Conservation (phyloP, 1,140 invertebrate species). For the Cotesia glomerata region DNA sequence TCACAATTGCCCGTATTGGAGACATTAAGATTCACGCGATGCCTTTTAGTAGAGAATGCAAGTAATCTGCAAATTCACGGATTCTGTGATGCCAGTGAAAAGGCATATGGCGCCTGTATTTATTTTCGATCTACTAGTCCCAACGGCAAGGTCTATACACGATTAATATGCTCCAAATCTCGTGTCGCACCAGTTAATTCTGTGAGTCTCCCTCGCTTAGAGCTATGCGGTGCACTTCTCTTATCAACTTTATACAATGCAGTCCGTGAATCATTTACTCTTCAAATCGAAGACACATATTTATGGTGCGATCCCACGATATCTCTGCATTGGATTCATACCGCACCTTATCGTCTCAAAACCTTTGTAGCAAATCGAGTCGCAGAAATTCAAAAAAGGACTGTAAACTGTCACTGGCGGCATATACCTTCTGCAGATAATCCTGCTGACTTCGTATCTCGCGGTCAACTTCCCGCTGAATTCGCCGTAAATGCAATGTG, state of each 20-base stretch:
- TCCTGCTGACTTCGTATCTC: constrained; percentile 12
- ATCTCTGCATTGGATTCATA: constrained; percentile 6
- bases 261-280: background rate
- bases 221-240: constrained; percentile 23
- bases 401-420: no score
- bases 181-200: constrained; percentile 24
- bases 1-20: constrained; percentile 14
- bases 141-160: background rate
- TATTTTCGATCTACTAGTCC: background rate
- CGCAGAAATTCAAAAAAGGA: no score
- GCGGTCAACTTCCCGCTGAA: background rate
- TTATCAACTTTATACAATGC: no score
- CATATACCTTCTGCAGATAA: constrained; percentile 13
- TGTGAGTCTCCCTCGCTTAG: constrained; percentile 18
- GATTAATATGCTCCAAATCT: constrained; percentile 20
- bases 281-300: background rate
- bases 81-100: constrained; percentile 48
- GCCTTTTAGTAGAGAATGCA: background rate
- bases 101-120: constrained; percentile 48
- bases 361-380: no score
- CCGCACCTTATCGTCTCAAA: no score
- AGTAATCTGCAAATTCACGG: constrained; percentile 40
- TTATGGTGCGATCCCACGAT: background rate
- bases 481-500: background rate
- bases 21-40: background rate